Base-by-base conservation (phyloP, 2,113 vertebrate species). In the Caranx melampygus region DNA sequence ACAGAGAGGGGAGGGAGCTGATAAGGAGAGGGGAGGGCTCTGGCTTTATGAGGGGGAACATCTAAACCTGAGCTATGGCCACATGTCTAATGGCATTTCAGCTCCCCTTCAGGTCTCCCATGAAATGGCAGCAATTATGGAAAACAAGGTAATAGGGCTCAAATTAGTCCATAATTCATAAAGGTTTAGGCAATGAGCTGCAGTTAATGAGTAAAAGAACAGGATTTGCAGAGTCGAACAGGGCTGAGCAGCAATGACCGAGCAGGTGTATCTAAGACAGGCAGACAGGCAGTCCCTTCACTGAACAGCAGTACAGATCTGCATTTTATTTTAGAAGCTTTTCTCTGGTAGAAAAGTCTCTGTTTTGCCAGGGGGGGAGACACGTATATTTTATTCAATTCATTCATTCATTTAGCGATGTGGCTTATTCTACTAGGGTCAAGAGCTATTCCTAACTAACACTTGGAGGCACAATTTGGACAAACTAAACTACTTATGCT, bases 141-240 rank as follows among this genome's bases (percentile, higher is more conserved):
- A 74, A 88, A 93, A 85, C 82, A 88, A 79, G 82, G 65, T 51
- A 51, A 67, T 61, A 63, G 47, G 61, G 45, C 75, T 73, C 18
- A 85, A 86, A 92, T 81, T 68, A 78, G 81, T 79, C 74, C 47
- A 88, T 83, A 89, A 92, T 81, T 91, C 85, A 88, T 72, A 76
- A 82, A 86, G 59, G 44, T 65, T 81, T 34, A 34, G 14, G 62
- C 54, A 77, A 75, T 74, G 59, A 84, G 79, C 63, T 35, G 70
- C 69, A 26, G 49, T 87, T 84, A 81, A 79, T 83, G 79, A 84
- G 75, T 45, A 52, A 70, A 54, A 2, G 68, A 77, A 55, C 49
- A 71, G 34, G 61, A 79, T 79, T 37, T 58, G 35, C 8, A 59
- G 35, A 61, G 62, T n/a, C 2, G 11, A 14, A 42, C 44, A 54